Evolutionary conservation across 2,888 invertebrate species (phyloP).

Genomic region (Choristoneura rosaceana): DNA sequence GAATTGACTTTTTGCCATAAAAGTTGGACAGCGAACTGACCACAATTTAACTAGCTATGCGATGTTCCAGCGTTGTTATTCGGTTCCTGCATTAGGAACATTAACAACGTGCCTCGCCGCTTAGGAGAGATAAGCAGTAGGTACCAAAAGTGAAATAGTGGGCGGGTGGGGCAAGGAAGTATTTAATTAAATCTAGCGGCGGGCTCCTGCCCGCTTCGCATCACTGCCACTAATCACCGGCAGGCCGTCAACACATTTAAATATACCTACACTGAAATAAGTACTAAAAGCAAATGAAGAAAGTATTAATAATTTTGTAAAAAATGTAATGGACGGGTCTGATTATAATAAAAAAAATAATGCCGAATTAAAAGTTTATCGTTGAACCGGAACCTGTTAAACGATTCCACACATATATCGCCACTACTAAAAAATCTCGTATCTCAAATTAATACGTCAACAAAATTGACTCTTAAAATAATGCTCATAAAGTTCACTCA

Average conservation of each 20-base stretch:
- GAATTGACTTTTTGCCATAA: constrained; percentile 69
- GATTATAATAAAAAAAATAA: neutral
- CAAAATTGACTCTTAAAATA: too few relatives aligned
- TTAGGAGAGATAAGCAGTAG: constrained; percentile 62
- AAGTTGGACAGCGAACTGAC: constrained; percentile 46
- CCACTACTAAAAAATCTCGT: too few relatives aligned
- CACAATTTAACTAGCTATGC: constrained; percentile 44
- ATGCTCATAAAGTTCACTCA: too few relatives aligned
- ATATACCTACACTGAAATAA: constrained; percentile 62
- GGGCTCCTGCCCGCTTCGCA: constrained; percentile 69
- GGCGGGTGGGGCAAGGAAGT: constrained; percentile 71
- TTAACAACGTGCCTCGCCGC: constrained; percentile 56
- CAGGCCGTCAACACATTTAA: constrained; percentile 70
- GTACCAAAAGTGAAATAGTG: constrained; percentile 74
- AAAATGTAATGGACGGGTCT: neutral
- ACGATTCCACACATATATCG: too few relatives aligned
- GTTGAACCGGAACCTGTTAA: too few relatives aligned
- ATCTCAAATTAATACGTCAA: too few relatives aligned
- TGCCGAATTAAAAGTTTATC: neutral
- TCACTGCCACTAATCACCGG: constrained; percentile 80
- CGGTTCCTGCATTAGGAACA: constrained; percentile 48
- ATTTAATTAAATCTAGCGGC: constrained; percentile 82
- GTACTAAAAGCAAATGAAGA: neutral
- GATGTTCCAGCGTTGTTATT: constrained; percentile 23
- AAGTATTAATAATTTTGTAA: neutral